Conservation (phyloP, 2,797 vertebrate species). For the Galago senegalensis region DNA sequence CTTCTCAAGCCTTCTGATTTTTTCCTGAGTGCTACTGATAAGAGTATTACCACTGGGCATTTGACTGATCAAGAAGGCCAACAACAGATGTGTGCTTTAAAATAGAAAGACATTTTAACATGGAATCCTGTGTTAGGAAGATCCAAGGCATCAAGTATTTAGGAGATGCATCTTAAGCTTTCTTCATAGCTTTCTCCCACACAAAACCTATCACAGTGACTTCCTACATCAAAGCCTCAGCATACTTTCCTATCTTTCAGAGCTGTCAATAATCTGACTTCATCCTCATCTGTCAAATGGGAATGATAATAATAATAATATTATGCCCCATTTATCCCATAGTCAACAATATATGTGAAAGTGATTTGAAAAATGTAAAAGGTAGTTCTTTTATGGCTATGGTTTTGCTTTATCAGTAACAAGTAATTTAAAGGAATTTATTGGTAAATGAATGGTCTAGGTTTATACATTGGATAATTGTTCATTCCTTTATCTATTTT, state of each 20-base stretch:
- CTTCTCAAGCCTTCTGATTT: slow-evolving; percentile 22
- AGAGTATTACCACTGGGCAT: background rate
- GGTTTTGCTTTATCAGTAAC: background rate
- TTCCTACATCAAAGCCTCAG: background rate
- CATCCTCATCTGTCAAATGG: background rate
- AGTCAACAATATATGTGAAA: background rate
- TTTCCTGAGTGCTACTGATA: background rate
- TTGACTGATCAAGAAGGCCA: background rate
- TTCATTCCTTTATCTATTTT: background rate
- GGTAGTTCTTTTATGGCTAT: background rate
- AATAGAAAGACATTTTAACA: background rate
- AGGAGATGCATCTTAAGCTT: background rate
- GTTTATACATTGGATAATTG: background rate
- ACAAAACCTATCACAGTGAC: background rate
- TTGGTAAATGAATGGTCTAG: background rate
- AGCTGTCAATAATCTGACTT: background rate
- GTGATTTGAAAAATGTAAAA: background rate
- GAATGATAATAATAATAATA: background rate
- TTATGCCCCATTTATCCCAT: background rate
- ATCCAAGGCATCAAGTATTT: background rate
- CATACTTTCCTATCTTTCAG: background rate
- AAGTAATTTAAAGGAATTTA: slow-evolving; percentile 4
- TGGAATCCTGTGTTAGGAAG: background rate
- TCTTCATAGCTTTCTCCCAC: background rate
- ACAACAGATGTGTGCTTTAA: background rate